A percentile compares a stretch with the other conserved stretches of the same genome.
phyloP scores from a whole-genome alignment of 2,888 invertebrate genomes.

The Notocelia uddmanniana region DNA sequence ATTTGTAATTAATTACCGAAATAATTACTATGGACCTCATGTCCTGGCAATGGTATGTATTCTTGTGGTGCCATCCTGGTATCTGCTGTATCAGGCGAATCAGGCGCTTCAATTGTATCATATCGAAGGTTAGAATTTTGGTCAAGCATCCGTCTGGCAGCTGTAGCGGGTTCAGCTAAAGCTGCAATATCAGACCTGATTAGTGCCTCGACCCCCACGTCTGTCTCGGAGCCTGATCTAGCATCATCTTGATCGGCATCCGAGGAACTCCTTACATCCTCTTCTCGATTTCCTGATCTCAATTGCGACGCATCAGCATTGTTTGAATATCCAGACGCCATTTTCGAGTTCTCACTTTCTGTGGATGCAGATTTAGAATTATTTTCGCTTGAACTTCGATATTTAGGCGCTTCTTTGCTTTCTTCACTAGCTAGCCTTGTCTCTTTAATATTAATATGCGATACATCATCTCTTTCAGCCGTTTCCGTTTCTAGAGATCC shows the following conservation, averaged over 20 bases:
- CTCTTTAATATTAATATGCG: constrained; percentile 33
- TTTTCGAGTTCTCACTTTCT: constrained; percentile 12
- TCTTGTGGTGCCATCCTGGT: constrained; percentile 16
- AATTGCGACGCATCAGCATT: not conserved
- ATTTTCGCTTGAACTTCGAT: not conserved
- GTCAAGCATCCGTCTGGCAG: constrained; percentile 3
- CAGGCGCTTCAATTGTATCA: not conserved
- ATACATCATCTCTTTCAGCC: constrained; percentile 26
- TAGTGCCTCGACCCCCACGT: constrained; percentile 7
- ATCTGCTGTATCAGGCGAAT: not conserved
- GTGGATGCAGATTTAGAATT: constrained; percentile 4
- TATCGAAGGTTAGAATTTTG: constrained; percentile 9
- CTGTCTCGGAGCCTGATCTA: constrained; percentile 7
- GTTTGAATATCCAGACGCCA: not conserved
- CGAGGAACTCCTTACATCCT: not conserved
- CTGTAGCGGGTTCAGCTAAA: not conserved
- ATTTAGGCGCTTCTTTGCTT: not conserved
- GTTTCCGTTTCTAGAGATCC: constrained; percentile 16
- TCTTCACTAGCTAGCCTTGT: constrained; percentile 13
- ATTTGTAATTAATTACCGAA: constrained; percentile 28
- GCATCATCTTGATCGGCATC: not conserved
- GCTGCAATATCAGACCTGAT: constrained; percentile 8
- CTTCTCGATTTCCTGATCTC: constrained; percentile 4
- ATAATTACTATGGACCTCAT: constrained; percentile 20
- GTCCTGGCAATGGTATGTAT: not conserved